Evolutionary conservation across 2,113 vertebrate genomes (phyloP).

Genomic region (Zosterops hypoxanthus): DNA sequence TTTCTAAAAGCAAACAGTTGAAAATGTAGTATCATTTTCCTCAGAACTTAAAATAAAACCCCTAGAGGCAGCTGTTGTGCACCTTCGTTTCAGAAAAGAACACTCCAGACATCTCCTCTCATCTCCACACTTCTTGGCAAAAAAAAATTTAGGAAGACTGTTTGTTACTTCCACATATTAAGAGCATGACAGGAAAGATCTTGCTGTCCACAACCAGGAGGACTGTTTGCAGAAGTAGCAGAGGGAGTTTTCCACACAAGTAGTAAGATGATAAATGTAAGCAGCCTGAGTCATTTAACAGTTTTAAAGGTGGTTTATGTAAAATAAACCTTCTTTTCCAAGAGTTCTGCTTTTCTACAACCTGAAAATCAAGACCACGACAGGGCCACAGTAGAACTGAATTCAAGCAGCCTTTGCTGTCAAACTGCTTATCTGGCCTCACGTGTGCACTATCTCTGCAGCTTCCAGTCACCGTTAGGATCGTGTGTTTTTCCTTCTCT

Average conservation of each 20-base stretch:
- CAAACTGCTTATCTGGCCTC: neutral
- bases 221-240: neutral
- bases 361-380: neutral
- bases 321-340: neutral
- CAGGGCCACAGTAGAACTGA: neutral
- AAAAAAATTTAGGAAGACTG: neutral
- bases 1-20: neutral
- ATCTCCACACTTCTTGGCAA: neutral
- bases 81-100: neutral
- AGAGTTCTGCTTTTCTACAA: neutral
- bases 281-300: neutral
- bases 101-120: neutral
- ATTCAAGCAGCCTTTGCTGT: neutral
- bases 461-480: neutral
- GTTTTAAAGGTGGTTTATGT: neutral
- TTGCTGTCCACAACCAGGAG: fast-evolving
- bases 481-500: neutral
- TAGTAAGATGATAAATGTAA: neutral
- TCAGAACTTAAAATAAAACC: neutral
- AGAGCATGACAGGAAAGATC: neutral
- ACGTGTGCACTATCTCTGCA: neutral
- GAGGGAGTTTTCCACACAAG: neutral
- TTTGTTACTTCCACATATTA: neutral
- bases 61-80: neutral
- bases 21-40: neutral